These are phyloP conservation scores for Neelides folsomi DNA, from an alignment of 2,888 invertebrate genomes.

Conservation along the genomic window DNA sequence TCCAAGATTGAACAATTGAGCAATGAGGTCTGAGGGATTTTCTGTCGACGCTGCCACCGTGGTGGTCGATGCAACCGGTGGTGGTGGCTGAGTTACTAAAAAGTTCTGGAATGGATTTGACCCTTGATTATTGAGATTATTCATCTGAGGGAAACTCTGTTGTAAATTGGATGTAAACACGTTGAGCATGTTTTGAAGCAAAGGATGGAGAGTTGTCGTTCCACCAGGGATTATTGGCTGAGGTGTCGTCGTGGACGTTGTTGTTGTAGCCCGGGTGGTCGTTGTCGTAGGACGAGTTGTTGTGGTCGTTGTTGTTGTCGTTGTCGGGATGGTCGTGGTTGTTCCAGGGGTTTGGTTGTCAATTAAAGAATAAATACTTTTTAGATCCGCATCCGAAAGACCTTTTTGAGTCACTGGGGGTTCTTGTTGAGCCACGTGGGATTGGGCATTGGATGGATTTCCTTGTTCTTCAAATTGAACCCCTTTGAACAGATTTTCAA, in stretches of 20 bases:
- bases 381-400: constrained; percentile 20
- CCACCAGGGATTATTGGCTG: neutral
- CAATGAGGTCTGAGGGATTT: constrained; percentile 20
- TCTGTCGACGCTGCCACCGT: constrained; percentile 9
- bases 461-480: too few species aligned
- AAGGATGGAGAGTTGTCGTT: constrained; percentile 6
- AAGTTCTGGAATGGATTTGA: neutral
- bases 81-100: neutral
- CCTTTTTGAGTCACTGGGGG: constrained; percentile 1
- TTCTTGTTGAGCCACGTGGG: too few species aligned
- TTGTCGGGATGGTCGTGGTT: constrained; percentile 5
- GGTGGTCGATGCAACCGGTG: neutral
- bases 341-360: constrained; percentile 8
- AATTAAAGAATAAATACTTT: constrained; percentile 21
- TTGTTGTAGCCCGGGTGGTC: neutral
- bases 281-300: neutral
- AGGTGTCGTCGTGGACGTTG: neutral
- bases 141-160: constrained; percentile 3
- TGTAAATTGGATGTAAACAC: constrained; percentile 11
- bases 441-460: too few species aligned
- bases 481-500: too few species aligned
- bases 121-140: constrained; percentile 3
- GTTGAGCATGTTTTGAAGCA: constrained; percentile 16
- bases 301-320: constrained; percentile 2
- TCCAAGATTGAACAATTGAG: constrained; percentile 20